phyloP scores from a whole-genome alignment of 2,797 vertebrate species.

The Oryzias dopingdopingensis region DNA sequence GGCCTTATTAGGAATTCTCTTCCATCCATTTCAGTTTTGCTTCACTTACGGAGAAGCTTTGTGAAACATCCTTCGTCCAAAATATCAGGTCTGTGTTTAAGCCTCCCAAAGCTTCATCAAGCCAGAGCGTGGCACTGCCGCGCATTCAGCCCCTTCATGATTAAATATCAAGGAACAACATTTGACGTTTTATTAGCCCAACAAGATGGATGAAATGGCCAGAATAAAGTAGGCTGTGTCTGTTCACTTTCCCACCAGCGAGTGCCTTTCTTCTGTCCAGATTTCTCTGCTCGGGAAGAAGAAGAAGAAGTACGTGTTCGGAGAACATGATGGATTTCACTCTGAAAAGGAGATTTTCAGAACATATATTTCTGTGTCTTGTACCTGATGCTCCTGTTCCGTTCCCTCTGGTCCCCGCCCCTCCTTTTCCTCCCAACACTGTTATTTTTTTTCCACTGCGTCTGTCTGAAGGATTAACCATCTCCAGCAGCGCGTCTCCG shows the following conservation, averaged over 20 bases:
- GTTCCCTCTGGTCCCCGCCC: slow-evolving; percentile 26
- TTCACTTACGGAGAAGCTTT: slow-evolving; percentile 27
- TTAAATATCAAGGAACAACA: slow-evolving; percentile 87
- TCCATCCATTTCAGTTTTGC: slow-evolving; percentile 30
- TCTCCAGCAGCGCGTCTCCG: slow-evolving; percentile 69
- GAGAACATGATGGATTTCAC: slow-evolving; percentile 67
- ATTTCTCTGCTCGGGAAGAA: slow-evolving; percentile 32
- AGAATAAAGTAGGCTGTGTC: slow-evolving; percentile 87
- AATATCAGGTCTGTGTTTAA: slow-evolving; percentile 59
- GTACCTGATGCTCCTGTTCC: slow-evolving; percentile 59
- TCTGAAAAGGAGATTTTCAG: slow-evolving; percentile 54
- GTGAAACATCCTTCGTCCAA: slow-evolving; percentile 44
- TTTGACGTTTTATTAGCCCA: slow-evolving; percentile 89
- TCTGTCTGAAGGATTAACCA: slow-evolving; percentile 71
- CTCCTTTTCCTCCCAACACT: slow-evolving; percentile 16
- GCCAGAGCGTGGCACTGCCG: slow-evolving; percentile 58
- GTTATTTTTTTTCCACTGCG: slow-evolving; percentile 39
- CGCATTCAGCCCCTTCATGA: slow-evolving; percentile 75
- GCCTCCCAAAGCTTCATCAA: slow-evolving; percentile 62
- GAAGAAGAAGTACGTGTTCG: slow-evolving; percentile 65
- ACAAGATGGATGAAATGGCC: slow-evolving; percentile 90
- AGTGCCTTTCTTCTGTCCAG: slow-evolving; percentile 62
- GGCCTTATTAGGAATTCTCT: slow-evolving; percentile 25
- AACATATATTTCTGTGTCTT: slow-evolving; percentile 54
- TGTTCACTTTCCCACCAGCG: slow-evolving; percentile 78